These are phyloP conservation scores for Leucophora obtusa DNA, from an alignment of 2,888 invertebrate genomes.

Conservation along the genomic window DNA sequence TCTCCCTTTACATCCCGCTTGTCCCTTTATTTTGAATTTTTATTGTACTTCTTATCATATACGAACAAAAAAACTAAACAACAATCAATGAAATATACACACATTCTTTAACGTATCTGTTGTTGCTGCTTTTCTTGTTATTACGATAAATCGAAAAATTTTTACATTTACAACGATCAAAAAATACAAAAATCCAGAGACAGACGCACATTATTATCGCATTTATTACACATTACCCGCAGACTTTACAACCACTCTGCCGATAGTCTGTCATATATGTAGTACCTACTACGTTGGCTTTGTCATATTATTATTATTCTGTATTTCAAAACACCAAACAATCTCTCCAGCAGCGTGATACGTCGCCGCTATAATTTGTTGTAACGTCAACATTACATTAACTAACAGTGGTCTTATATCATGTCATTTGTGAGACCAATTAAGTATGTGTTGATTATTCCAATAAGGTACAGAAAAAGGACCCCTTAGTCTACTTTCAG, in stretches of 20 bases:
- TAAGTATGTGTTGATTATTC: neutral
- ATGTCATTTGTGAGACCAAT: neutral
- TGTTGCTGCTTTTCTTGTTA: slow-evolving; percentile 1
- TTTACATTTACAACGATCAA: slow-evolving; percentile 13
- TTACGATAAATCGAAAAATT: slow-evolving; percentile 46
- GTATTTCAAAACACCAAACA: neutral
- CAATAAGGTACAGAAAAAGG: neutral
- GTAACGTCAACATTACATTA: slow-evolving; percentile 21
- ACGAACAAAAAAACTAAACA: neutral
- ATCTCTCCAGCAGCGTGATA: slow-evolving; percentile 7
- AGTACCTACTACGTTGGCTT: slow-evolving; percentile 31
- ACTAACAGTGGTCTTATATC: slow-evolving; percentile 44
- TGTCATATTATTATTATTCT: neutral
- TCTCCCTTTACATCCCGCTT: slow-evolving; percentile 42
- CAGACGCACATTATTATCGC: slow-evolving; percentile 55
- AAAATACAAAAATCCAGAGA: neutral
- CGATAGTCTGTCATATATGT: slow-evolving; percentile 31
- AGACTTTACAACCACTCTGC: slow-evolving; percentile 42
- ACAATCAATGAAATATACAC: slow-evolving; percentile 2
- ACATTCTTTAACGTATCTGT: neutral
- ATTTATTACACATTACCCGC: slow-evolving; percentile 64
- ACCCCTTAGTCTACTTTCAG: neutral
- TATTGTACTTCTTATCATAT: slow-evolving; percentile 3
- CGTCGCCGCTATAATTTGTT: slow-evolving; percentile 18
- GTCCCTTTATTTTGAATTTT: slow-evolving; percentile 7